Base-by-base conservation (phyloP, 2,888 invertebrate species). In the Orgyia antiqua region DNA sequence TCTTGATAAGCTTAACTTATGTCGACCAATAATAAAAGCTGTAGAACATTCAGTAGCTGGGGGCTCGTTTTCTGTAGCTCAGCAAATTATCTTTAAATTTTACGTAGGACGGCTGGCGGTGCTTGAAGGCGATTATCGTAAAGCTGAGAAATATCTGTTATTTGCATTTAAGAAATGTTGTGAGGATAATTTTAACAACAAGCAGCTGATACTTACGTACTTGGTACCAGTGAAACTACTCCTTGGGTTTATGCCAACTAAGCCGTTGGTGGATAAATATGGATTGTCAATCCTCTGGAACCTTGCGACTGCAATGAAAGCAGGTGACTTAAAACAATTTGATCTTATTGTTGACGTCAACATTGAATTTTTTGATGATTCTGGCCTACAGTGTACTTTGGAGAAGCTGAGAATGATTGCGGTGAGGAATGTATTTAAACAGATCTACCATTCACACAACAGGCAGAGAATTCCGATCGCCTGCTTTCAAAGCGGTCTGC, bases 31-130 rank as follows among this genome's bases (percentile, higher is more conserved):
- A 10, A 29, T 33, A 6, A 21, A 10, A 13, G 12, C 21, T 2
- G 26, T 33, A 13, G 26, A 29, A 6, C 13, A 7, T 9, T 4
- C 6, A 17, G 17, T 26, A 1, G 4, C 4, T 7, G 11, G 13
- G 6, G 12, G 21, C n/a, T n/a, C 17, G 3, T 13, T 15, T 10
- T 20, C 21, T 12, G 2, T 26, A 2, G 9, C 20, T 2, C 29
- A 33, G 12, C 11, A 15, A 10, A 21, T 29, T 10, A 26, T 21
- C 1, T 33, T 26, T 10, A 26, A 15, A 20, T 33, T 20, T 6
- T 29, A 20, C n/a, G 25, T 25, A 2, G 33, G 33, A 2, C 20
- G 33, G 2, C 12, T 33, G 4, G 33, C 33, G 6, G 15, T 33
- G 10, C 8, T 29, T 4, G 18, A 29, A 8, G 26, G 21, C 3